Conservation (phyloP, 1,140 invertebrate species). For the Hypsibius dujardini region DNA sequence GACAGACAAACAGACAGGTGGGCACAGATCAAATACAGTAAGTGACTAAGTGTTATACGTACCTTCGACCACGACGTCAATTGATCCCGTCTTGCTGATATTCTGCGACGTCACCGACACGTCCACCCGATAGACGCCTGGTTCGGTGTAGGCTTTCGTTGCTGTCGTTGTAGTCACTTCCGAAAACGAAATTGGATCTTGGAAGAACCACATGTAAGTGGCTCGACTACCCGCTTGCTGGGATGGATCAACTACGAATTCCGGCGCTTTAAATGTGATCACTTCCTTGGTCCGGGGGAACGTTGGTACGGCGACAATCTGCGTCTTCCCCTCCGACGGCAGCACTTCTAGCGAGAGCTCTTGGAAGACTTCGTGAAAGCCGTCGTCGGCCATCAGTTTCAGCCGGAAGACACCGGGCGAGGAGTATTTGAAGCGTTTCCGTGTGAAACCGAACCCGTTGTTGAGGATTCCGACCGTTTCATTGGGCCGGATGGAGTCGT, state of each 20-base stretch:
- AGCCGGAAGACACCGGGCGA: neutral
- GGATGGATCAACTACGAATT: neutral
- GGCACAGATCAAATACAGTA: too few species aligned
- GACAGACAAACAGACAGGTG: too few species aligned
- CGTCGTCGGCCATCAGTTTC: neutral
- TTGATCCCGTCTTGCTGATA: constrained; percentile 1
- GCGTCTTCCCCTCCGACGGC: neutral
- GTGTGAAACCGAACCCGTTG: neutral
- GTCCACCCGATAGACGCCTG: neutral
- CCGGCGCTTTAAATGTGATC: neutral
- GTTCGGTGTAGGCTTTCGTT: neutral
- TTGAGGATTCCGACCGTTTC: neutral
- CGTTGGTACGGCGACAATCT: neutral
- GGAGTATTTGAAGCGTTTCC: neutral
- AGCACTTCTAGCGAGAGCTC: neutral
- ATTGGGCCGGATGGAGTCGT: neutral
- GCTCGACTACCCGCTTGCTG: neutral
- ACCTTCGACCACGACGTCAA: constrained; percentile 4
- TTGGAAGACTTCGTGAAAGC: constrained; percentile 3
- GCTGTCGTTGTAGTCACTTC: neutral
- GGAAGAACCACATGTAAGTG: constrained; percentile 11
- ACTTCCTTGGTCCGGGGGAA: neutral
- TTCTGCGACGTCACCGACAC: neutral
- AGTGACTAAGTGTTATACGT: neutral
- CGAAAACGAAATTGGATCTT: neutral